These are phyloP conservation scores for Callinectes sapidus DNA, from an alignment of 2,888 invertebrate species.

Conservation along the genomic window DNA sequence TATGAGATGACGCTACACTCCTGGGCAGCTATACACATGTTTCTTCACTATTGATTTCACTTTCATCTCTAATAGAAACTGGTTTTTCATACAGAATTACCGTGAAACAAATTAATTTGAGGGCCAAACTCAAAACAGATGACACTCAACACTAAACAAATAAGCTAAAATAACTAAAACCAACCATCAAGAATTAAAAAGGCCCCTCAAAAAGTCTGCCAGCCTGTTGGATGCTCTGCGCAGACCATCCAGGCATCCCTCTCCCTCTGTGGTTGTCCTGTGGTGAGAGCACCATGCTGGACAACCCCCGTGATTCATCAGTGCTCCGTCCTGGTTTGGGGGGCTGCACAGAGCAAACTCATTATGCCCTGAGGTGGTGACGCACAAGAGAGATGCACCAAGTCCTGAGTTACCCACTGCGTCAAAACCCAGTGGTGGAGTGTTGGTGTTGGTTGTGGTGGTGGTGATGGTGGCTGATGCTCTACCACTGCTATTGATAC, in stretches of 20 bases:
- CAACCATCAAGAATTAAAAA: conserved; percentile 71
- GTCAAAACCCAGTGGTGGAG: conserved; percentile 69
- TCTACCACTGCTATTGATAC: conserved; percentile 65
- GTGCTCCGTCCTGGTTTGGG: conserved; percentile 59
- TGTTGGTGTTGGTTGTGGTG: conserved; percentile 68
- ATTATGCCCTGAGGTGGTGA: conserved; percentile 70
- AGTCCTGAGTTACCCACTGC: conserved; percentile 68
- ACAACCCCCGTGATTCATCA: conserved; percentile 66
- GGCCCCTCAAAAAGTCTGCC: conserved; percentile 68
- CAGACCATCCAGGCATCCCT: conserved; percentile 65
- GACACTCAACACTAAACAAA: conserved; percentile 68
- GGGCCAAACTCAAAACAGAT: conserved; percentile 53
- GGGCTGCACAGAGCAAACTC: conserved; percentile 66
- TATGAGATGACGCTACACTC: conserved; percentile 61
- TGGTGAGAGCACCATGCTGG: conserved; percentile 66
- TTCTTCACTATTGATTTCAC: conserved; percentile 28
- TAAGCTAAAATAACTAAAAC: conserved; percentile 66
- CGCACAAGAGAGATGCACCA: conserved; percentile 69
- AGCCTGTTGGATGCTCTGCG: conserved; percentile 69
- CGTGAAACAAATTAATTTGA: conserved; percentile 51
- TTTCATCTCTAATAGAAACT: conserved; percentile 49
- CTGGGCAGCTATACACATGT: conserved; percentile 52
- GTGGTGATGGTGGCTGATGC: conserved; percentile 67
- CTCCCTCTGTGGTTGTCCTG: conserved; percentile 55
- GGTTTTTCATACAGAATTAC: conserved; percentile 53